phyloP scores from a whole-genome alignment of 1,140 invertebrate species.

The Chionoecetes opilio region DNA sequence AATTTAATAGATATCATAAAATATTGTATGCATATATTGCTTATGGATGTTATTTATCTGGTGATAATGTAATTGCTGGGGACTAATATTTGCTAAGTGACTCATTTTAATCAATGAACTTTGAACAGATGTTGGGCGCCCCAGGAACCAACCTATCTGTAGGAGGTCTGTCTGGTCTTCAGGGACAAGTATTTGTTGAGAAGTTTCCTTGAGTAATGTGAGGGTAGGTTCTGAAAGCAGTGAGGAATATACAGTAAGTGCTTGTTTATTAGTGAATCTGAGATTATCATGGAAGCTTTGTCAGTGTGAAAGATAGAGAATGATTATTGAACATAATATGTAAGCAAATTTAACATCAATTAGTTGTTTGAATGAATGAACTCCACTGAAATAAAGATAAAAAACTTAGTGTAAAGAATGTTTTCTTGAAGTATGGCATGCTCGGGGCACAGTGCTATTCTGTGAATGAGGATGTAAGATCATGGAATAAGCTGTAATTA shows the following conservation, averaged over 20 bases:
- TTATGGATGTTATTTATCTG: background rate
- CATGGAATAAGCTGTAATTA: background rate
- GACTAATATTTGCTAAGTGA: constrained; percentile 14
- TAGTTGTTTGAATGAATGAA: too few species aligned
- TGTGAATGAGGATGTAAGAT: background rate
- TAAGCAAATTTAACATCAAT: too few species aligned
- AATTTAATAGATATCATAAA: background rate
- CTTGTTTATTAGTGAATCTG: background rate
- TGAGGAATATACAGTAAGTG: constrained; percentile 41
- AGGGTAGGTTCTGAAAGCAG: constrained; percentile 64
- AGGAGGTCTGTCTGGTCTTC: constrained; percentile 65
- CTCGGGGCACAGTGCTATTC: too few species aligned
- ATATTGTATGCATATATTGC: background rate
- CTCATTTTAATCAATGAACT: background rate
- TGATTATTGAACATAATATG: too few species aligned
- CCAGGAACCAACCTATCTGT: constrained; percentile 64
- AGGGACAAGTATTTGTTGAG: constrained; percentile 52
- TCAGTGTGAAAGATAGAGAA: background rate
- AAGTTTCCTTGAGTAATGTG: constrained; percentile 63
- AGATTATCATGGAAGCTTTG: background rate
- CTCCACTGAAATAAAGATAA: too few species aligned
- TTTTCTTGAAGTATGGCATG: too few species aligned
- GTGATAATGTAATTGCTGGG: background rate
- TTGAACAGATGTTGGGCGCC: background rate
- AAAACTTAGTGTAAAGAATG: too few species aligned